Evolutionary conservation across 2,797 vertebrate species (phyloP).

Genomic region (Ctenopoma multispine): DNA sequence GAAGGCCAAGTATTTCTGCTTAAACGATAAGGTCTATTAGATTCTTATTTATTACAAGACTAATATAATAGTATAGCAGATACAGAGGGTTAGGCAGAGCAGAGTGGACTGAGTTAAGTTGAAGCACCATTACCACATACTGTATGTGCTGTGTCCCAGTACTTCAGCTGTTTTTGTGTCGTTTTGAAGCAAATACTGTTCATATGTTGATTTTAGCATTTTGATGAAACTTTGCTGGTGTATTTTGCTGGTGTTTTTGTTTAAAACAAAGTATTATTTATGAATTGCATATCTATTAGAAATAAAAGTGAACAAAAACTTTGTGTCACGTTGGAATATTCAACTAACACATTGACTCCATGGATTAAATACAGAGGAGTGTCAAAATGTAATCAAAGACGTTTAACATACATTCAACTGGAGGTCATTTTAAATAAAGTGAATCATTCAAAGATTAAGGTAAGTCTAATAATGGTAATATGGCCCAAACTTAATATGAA

Average conservation of each 20-base stretch:
- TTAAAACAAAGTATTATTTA: conserved; percentile 11
- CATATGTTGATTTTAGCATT: neutral
- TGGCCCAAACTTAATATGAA: neutral
- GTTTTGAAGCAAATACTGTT: neutral
- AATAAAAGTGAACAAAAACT: conserved; percentile 23
- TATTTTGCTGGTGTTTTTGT: neutral
- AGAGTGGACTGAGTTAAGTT: no score
- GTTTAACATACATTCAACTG: conserved; percentile 30
- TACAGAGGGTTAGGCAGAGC: no score
- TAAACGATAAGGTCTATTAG: no score
- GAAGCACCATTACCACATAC: neutral
- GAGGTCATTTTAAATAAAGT: conserved; percentile 8
- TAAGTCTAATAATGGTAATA: neutral
- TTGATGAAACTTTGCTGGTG: neutral
- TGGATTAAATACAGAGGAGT: neutral
- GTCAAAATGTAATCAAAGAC: neutral
- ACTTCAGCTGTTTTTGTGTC: neutral
- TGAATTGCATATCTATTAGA: conserved; percentile 5
- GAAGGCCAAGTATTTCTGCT: no score
- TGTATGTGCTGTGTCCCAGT: neutral
- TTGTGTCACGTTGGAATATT: neutral
- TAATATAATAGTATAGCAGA: no score
- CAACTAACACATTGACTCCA: conserved; percentile 5
- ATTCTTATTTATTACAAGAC: no score
- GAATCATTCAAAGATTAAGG: neutral